Evolutionary conservation across 2,797 vertebrate genomes (phyloP), one percentile per base, ranked within the genome.

Genomic region (Glossophaga mutica): DNA sequence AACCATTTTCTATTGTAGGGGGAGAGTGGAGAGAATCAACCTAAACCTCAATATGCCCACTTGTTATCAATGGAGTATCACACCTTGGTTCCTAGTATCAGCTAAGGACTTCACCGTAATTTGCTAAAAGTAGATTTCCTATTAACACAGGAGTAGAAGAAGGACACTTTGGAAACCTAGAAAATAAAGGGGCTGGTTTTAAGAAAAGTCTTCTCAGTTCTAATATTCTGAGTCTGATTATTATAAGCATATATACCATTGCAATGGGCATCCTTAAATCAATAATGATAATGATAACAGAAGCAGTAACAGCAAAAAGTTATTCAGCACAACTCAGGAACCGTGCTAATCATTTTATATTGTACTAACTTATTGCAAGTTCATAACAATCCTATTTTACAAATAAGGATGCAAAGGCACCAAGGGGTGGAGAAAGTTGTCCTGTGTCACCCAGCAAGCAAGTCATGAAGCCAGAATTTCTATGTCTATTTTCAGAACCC

Each of bases 391-490:
- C 55, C 46, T 21, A 70, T 67, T 97, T 81, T 55, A 88, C 26
- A 81, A 96, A 89, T 82, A 88, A 93, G 67, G 44, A 37, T 48
- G 83, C 68, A n/a, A 16, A 95, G 52, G 34, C 19, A 62, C 55
- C 78, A 90, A 74, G 18, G 52, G 5, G n/a, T 89, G 7, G 85
- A 92, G 67, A 89, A 89, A 87, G 44, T 50, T 59, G 68, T 24
- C 52, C 21, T 78, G 91, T 12, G 8, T 83, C 67, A 95, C 22
- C 5, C 37, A 84, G 14, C 15, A 88, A 90, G 22, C 50, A 94
- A 94, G 37, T 88, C 46, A 77, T n/a, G 39, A 96, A 94, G 19
- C 24, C 71, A 79, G 62, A 90, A 92, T 87, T 46, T 70, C 73
- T 34, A 48, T 6, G 4, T 59, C 21, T 67, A 78, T 81, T 89